Conservation (phyloP, 2,888 invertebrate genomes). For the Mantis religiosa region DNA sequence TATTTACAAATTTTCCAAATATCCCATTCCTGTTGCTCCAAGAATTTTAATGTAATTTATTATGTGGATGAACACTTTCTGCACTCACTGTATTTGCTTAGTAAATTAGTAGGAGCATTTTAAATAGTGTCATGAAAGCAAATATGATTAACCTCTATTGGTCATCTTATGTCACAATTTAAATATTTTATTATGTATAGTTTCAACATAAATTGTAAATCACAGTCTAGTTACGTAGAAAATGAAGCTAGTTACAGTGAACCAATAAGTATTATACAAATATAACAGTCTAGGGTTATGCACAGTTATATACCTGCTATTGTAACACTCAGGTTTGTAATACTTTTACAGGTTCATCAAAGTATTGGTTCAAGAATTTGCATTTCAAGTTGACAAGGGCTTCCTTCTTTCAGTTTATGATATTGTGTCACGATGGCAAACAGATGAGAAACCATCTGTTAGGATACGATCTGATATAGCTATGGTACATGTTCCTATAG, state of each 20-base stretch:
- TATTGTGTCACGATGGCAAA: conserved; percentile 57
- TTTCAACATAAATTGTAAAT: background rate
- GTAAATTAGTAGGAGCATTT: background rate
- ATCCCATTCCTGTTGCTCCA: no score
- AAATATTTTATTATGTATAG: background rate
- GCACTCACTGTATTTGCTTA: no score
- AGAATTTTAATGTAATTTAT: no score
- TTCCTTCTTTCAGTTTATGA: conserved; percentile 60
- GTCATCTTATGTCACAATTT: background rate
- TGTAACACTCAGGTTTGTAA: background rate
- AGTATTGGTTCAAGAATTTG: conserved; percentile 62
- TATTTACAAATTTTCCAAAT: no score
- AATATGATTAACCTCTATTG: background rate
- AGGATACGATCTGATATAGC: conserved; percentile 55
- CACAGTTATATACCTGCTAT: no score
- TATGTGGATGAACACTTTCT: no score
- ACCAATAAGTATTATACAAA: no score
- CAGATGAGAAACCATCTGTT: conserved; percentile 55
- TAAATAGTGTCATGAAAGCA: background rate
- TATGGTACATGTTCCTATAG: conserved; percentile 56
- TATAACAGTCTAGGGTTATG: no score
- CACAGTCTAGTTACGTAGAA: no score
- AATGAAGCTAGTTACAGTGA: no score
- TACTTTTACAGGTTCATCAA: conserved; percentile 50
- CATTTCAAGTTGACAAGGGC: conserved; percentile 65